These are phyloP conservation scores for Sylvia borin DNA, from an alignment of 2,797 vertebrate genomes.

Conservation along the genomic window DNA sequence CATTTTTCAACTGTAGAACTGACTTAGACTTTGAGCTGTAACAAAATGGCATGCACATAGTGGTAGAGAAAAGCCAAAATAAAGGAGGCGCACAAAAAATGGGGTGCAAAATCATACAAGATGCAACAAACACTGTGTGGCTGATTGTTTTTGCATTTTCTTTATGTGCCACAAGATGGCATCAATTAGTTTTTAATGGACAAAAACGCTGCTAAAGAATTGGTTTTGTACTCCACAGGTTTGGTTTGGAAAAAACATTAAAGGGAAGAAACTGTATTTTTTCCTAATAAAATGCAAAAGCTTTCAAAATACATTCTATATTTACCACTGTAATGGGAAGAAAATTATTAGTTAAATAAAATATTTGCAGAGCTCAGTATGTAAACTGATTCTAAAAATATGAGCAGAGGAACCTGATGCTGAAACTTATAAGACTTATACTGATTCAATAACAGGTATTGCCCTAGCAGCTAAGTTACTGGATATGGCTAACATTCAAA, in stretches of 20 bases:
- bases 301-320: background rate
- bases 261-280: background rate
- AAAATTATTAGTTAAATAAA: background rate
- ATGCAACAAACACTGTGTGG: background rate
- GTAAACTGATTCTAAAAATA: background rate
- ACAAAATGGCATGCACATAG: background rate
- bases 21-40: background rate
- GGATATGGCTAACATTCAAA: background rate
- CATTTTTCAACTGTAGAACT: background rate
- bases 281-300: background rate
- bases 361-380: background rate
- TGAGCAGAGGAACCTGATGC: background rate
- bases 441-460: background rate
- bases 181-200: constrained; percentile 39
- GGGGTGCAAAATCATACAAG: background rate
- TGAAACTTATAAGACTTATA: background rate
- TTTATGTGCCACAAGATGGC: constrained; percentile 70
- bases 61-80: background rate
- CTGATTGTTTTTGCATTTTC: background rate
- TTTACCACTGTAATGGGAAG: background rate
- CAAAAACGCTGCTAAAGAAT: background rate
- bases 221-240: background rate
- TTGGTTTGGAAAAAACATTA: background rate
- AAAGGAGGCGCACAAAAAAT: background rate
- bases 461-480: background rate